Conservation (phyloP, 2,113 vertebrate genomes). For the Oreochromis tanganicae region DNA sequence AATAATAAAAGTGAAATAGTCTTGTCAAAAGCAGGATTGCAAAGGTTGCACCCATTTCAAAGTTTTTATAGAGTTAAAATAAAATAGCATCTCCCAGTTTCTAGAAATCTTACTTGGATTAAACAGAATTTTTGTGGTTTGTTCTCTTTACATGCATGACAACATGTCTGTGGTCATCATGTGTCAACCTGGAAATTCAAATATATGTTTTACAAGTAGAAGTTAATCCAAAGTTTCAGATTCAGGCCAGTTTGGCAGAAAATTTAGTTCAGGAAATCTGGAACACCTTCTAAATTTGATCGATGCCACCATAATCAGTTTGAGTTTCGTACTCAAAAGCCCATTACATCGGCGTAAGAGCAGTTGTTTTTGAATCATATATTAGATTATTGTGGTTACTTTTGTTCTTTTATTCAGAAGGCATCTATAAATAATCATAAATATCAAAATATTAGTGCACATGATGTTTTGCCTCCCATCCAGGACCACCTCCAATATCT, state of each 20-base stretch:
- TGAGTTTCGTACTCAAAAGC: fast-evolving
- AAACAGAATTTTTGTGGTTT: not conserved
- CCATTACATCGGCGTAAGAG: not conserved
- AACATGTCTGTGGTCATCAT: not conserved
- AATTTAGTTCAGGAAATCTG: not conserved
- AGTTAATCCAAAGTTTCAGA: not conserved
- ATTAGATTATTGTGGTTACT: not conserved
- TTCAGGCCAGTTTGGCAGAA: not conserved
- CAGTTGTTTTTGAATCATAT: not conserved
- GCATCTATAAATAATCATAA: not conserved
- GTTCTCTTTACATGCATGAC: not conserved
- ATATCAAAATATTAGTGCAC: not conserved
- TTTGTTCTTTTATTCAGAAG: not conserved
- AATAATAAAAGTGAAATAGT: too few species aligned
- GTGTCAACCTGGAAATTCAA: not conserved
- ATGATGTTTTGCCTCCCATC: not conserved
- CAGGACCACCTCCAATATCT: not conserved
- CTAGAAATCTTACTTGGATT: not conserved
- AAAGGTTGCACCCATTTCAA: too few species aligned
- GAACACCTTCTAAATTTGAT: not conserved
- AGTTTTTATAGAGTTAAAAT: too few species aligned
- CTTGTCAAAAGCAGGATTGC: too few species aligned
- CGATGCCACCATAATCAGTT: not conserved
- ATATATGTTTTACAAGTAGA: not conserved
- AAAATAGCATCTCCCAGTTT: too few species aligned